phyloP scores from a whole-genome alignment of 1,140 invertebrate genomes.

The Venturia canescens region DNA sequence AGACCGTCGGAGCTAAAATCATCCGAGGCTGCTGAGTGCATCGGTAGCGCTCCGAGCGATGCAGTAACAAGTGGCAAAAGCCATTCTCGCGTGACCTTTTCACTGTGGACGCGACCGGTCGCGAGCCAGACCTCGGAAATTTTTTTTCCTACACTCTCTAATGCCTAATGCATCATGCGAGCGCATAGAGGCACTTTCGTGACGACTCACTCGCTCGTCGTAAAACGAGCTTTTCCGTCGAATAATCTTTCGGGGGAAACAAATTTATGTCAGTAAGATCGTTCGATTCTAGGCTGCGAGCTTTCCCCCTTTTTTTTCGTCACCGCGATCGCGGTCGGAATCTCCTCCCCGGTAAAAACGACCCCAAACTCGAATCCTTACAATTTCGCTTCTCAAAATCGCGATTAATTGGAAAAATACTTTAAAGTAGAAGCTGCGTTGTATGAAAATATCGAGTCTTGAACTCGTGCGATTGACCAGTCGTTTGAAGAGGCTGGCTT shows the following conservation, averaged over 20 bases:
- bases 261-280: too few species aligned
- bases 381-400: too few species aligned
- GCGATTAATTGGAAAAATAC: too few species aligned
- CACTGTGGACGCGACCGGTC: conserved; percentile 34
- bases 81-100: conserved; percentile 35
- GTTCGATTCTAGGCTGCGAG: too few species aligned
- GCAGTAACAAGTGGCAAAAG: conserved; percentile 31
- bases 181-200: not conserved
- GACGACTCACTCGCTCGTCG: not conserved
- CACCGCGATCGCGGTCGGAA: too few species aligned
- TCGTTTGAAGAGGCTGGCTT: not conserved
- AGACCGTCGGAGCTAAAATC: not conserved
- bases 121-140: conserved; percentile 36
- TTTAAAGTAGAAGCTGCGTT: too few species aligned
- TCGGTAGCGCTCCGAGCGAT: not conserved
- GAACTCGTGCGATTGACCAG: conserved; percentile 2
- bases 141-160: not conserved
- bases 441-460: conserved; percentile 13
- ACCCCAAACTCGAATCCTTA: too few species aligned
- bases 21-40: not conserved
- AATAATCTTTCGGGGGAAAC: not conserved
- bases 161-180: not conserved
- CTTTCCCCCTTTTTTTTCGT: too few species aligned
- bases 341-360: too few species aligned
- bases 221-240: not conserved